Conservation (phyloP, 2,797 vertebrate species). For the Lophius americanus region DNA sequence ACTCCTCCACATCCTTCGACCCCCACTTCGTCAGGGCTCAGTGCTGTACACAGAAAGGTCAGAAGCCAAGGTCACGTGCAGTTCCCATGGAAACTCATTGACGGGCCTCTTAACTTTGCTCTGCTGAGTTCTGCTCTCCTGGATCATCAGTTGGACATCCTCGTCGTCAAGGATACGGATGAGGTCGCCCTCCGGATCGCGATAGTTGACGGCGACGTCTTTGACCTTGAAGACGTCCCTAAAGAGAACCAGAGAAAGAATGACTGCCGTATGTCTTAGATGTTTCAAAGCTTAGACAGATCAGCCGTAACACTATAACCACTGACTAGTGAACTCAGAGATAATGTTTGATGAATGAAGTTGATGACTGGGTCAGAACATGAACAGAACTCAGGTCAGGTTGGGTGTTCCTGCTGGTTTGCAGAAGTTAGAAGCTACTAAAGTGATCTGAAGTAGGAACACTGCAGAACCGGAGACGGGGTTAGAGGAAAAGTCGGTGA, state of each 20-base stretch:
- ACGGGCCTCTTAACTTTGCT: conserved; percentile 71
- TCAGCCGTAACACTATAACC: too few species aligned
- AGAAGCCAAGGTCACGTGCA: conserved; percentile 84
- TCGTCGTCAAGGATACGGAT: conserved; percentile 89
- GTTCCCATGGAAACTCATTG: conserved; percentile 90
- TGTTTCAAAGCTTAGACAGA: neutral
- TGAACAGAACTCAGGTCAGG: too few species aligned
- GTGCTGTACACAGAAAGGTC: conserved; percentile 86
- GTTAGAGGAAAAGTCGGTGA: too few species aligned
- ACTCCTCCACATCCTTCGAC: neutral
- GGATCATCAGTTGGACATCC: conserved; percentile 89
- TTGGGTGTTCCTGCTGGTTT: too few species aligned
- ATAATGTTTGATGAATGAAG: too few species aligned
- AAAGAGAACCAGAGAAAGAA: neutral
- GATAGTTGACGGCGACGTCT: conserved; percentile 89
- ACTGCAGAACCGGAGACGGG: too few species aligned
- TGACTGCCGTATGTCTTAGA: neutral
- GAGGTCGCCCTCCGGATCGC: conserved; percentile 88
- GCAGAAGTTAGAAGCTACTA: too few species aligned
- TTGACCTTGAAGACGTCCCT: conserved; percentile 86
- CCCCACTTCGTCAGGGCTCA: conserved; percentile 52
- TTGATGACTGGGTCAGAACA: too few species aligned
- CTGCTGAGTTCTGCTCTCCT: conserved; percentile 70
- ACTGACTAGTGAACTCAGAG: too few species aligned
- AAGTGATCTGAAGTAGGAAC: too few species aligned